Evolutionary conservation across 2,888 invertebrate species (phyloP).

Genomic region (Trachelus troglodyta): DNA sequence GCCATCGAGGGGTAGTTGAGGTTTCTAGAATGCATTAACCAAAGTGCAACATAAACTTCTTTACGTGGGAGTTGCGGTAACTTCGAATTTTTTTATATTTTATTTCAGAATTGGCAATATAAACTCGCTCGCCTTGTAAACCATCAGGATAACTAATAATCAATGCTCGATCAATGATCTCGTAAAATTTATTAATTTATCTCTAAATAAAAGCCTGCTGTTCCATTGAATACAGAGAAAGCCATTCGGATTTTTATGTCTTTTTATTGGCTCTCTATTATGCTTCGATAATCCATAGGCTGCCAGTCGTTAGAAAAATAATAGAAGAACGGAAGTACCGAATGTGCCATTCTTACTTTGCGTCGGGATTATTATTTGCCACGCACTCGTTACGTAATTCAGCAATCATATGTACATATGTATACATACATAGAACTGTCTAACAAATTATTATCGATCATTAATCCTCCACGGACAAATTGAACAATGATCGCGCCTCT

Average conservation of each 20-base stretch:
- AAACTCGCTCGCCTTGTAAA: background rate
- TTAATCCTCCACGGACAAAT: constrained; percentile 1
- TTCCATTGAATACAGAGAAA: background rate
- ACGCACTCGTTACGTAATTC: background rate
- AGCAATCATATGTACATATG: background rate
- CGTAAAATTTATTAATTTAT: background rate
- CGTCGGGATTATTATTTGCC: background rate
- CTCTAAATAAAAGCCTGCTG: background rate
- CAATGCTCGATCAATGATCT: background rate
- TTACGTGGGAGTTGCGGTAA: background rate
- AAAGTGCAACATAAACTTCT: background rate
- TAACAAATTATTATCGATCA: background rate
- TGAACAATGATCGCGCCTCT: background rate
- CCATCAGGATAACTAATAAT: background rate
- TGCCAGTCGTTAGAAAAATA: background rate
- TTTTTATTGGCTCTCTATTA: background rate
- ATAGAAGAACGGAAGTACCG: background rate
- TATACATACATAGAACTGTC: background rate
- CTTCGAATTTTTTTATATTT: background rate
- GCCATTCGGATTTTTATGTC: background rate
- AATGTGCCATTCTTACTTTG: background rate
- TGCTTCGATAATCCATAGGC: background rate
- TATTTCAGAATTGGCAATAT: background rate
- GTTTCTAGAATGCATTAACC: background rate
- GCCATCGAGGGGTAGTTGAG: background rate